These are phyloP conservation scores for Drosophila greeni DNA, from an alignment of 2,888 invertebrate genomes.

Conservation along the genomic window DNA sequence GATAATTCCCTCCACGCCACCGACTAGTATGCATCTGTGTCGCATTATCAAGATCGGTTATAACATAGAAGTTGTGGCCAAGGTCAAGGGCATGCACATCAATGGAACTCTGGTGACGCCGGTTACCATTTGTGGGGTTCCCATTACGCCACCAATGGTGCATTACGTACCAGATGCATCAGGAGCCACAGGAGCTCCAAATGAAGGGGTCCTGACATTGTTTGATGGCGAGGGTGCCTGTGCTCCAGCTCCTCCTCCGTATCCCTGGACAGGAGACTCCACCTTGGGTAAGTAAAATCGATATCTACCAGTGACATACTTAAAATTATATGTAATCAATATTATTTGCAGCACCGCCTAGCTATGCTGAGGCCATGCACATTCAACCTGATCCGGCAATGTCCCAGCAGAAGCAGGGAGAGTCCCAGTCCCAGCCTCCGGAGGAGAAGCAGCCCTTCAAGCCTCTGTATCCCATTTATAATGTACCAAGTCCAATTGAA, in stretches of 20 bases:
- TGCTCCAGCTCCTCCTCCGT: slow-evolving; percentile 18
- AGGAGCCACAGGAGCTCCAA: neutral
- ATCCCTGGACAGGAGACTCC: slow-evolving; percentile 49
- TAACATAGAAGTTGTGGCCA: slow-evolving; percentile 69
- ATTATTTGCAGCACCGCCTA: slow-evolving; percentile 71
- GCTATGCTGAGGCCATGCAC: slow-evolving; percentile 75
- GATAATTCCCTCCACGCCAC: slow-evolving; percentile 74
- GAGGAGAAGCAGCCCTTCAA: slow-evolving; percentile 49
- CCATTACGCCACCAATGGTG: slow-evolving; percentile 41
- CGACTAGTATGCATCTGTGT: slow-evolving; percentile 70
- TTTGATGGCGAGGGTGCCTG: slow-evolving; percentile 15
- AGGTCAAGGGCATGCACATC: slow-evolving; percentile 64
- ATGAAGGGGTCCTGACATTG: slow-evolving; percentile 2
- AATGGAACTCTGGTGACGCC: slow-evolving; percentile 66
- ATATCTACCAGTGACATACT: neutral
- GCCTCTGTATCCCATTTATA: slow-evolving; percentile 73
- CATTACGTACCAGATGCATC: neutral
- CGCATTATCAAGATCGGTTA: slow-evolving; percentile 72
- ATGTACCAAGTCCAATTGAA: slow-evolving; percentile 47
- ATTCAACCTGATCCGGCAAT: slow-evolving; percentile 45
- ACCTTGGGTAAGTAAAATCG: slow-evolving; percentile 48
- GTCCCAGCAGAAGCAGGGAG: slow-evolving; percentile 28
- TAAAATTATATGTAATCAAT: neutral
- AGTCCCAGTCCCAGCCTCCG: neutral
- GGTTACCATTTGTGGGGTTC: slow-evolving; percentile 76